Base-by-base conservation (phyloP, 2,113 vertebrate genomes). In the Mus spicilegus region DNA sequence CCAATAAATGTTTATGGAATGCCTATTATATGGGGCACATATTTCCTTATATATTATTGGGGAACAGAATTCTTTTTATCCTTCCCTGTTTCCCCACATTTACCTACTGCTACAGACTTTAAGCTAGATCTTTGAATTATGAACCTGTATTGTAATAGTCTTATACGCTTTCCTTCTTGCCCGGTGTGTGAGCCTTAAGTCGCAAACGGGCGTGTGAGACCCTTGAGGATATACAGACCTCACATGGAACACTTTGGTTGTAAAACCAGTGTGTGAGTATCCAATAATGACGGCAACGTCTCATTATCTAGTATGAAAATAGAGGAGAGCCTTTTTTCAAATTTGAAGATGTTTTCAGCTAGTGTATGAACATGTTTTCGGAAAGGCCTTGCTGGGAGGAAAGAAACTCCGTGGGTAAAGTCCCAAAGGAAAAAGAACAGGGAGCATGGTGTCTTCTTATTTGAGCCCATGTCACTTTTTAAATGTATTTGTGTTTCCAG, bases 41-140 rank as follows among this genome's bases (percentile, higher is more conserved):
- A 42, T 75, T 75, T 75, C 72, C 42, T 75, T 11, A 75, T 75
- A 75, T 75, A 75, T 42, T 75, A 92, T 86, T 90, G 39, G 58
- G 58, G 30, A 39, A 61, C n/a, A 77, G 69, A 87, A 84, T 88
- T 96, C 16, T 90, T 95, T 78, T 72, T 87, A 30, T 85, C 85
- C 28, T 92, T n/a, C 42, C 26, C 58, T 94, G 73, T 13, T 58
- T 86, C 93, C 81, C 91, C 46, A 89, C 39, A 89, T 82, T 89
- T 93, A 63, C 90, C 90, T 91, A 92, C 24, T 95, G n/a, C 88
- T 95, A 77, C 39, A 93, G 84, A 93, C 90, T 89, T 85, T 84
- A 42, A 93, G 56, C n/a, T 80, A 89, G 93, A 67, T 72, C 7
- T 94, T 95, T 91, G 54, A 86, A 87, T 46, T 93, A 51, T 89